A percentile compares a stretch with the other conserved stretches of the same genome.
These are phyloP conservation scores for Heterotis niloticus DNA, from an alignment of 2,113 vertebrate genomes.

Conservation along the genomic window DNA sequence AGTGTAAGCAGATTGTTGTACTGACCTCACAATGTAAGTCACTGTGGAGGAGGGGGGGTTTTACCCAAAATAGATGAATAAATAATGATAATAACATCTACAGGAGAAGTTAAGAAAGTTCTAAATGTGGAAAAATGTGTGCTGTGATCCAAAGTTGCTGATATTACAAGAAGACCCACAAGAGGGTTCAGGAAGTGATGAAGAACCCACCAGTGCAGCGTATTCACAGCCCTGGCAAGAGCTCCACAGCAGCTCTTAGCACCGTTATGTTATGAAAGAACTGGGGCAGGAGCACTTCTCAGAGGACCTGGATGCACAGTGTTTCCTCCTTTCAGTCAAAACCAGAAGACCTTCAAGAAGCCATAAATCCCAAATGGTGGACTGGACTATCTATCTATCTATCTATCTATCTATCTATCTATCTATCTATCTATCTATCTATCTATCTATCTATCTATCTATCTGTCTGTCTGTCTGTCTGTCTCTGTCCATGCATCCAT, in stretches of 20 bases:
- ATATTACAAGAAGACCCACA: background rate
- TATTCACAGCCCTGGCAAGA: background rate
- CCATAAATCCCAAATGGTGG: background rate
- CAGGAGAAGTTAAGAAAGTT: background rate
- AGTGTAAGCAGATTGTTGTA: too few relatives aligned
- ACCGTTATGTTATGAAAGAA: background rate
- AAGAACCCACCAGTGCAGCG: background rate
- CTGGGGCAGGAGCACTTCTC: background rate
- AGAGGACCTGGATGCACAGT: constrained; percentile 41
- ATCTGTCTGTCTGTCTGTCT: too few relatives aligned
- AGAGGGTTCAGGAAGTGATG: background rate
- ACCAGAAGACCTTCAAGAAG: constrained; percentile 41
- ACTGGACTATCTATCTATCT: too few relatives aligned
- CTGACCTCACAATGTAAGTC: too few relatives aligned
- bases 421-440: too few relatives aligned
- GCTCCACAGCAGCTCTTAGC: constrained; percentile 11
- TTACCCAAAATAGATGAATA: too few relatives aligned
- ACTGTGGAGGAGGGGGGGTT: too few relatives aligned
- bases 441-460: too few relatives aligned
- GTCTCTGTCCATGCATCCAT: too few relatives aligned
- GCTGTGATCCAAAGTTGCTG: constrained; percentile 5
- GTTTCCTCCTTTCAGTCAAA: constrained; percentile 49
- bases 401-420: too few relatives aligned
- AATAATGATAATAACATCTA: too few relatives aligned
- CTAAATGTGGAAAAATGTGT: background rate